Evolutionary conservation across 2,113 vertebrate species (phyloP), one percentile per base, ranked within the genome.

Genomic region (Tor tambroides): DNA sequence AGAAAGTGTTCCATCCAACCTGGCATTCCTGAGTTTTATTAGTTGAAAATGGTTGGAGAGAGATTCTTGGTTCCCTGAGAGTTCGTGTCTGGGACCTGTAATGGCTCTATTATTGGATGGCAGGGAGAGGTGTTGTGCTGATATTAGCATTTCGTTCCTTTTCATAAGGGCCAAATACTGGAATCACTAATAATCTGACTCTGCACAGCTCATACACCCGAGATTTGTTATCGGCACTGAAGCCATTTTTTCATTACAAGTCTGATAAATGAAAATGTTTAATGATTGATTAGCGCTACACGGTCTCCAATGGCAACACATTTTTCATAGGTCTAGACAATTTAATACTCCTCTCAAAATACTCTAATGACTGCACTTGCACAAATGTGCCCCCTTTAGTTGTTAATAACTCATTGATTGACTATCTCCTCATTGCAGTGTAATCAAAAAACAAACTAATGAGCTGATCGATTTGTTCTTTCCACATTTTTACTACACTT

Each of bases 41-140:
- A 26, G 17, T 38, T 49, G 19, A 65, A 69, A 63, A 72, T 80
- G 38, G 38, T 43, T 51, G 46, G 41, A 80, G 38, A 65, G 61
- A 26, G n/a, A 12, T 26, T 65, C 90, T 87, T 89, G 23, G 12
- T 28, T 46, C 12, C 67, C 38, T 67, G 67, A 67, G 69, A 75
- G 77, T 35, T 83, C 21, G 77, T 56, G 72, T 78, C 56, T 63
- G 23, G 77, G 59, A 46, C 69, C 51, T 59, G 91, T 93, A 91
- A 90, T 86, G 83, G 92, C 91, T 93, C 93, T 95, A 92, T 94
- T 94, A 94, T 93, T 91, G 94, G 93, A 92, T 93, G 92, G 89
- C 90, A 92, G 92, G 92, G 92, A 93, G 92, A 92, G 90, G 91
- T 92, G 92, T 93, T 92, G 92, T 93, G 92, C 93, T 94, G 94